These are phyloP conservation scores for Catostylus mosaicus DNA, from an alignment of 30 jellyfish, hydroid and myxozoan species.

Conservation along the genomic window DNA sequence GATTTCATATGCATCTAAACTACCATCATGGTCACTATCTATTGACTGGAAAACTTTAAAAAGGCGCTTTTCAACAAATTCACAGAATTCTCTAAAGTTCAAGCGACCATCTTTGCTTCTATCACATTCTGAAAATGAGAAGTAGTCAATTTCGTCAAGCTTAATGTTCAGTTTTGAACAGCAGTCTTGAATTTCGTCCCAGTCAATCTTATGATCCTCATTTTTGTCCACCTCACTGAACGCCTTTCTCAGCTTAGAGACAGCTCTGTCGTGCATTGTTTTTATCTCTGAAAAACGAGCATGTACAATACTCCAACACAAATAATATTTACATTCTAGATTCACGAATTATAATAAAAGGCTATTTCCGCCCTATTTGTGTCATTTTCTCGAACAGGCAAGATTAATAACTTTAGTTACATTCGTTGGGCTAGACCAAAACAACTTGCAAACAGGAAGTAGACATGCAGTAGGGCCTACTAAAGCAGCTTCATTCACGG, in stretches of 20 bases:
- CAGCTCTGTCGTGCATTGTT: conserved; percentile 64
- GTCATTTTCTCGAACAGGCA: too few species aligned
- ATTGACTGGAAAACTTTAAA: conserved; percentile 58
- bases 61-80: conserved; percentile 60
- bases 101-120: conserved; percentile 49
- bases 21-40: conserved; percentile 62
- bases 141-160: conserved; percentile 52
- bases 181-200: conserved; percentile 69
- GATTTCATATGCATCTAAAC: conserved; percentile 64
- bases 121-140: conserved; percentile 38
- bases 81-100: conserved; percentile 60
- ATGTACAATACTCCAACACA: too few species aligned
- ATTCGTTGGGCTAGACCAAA: too few species aligned
- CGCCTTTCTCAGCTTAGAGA: conserved; percentile 45
- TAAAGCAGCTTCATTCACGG: too few species aligned
- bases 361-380: too few species aligned
- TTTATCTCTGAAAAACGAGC: not conserved
- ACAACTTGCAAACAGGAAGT: too few species aligned
- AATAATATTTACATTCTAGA: too few species aligned
- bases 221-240: conserved; percentile 62
- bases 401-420: too few species aligned
- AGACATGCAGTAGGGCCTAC: too few species aligned
- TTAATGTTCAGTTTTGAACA: conserved; percentile 55
- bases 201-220: conserved; percentile 66
- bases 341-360: too few species aligned